Evolutionary conservation across 2,113 vertebrate species (phyloP), one percentile per base, ranked within the genome.

Genomic region (Hemibagrus wyckioides): DNA sequence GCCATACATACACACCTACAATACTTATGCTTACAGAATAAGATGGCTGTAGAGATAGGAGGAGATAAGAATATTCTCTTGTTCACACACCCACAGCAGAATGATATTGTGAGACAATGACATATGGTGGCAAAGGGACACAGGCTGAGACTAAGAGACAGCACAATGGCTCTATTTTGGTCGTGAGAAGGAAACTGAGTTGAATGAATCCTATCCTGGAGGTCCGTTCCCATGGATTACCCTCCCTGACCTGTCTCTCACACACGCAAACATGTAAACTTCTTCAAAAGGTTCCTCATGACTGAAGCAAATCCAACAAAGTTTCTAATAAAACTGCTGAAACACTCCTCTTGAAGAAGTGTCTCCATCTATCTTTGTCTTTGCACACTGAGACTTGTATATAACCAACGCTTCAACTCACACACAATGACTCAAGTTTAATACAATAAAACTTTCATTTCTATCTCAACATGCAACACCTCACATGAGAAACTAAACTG

Each of bases 181-280:
- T 97, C 95, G 93, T 89, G 95, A 94, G 96, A 95, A 99, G 98
- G 98, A 99, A 99, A 96, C 95, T 92, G 93, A 97, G 95, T 98
- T 99, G 98, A 99, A 99, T 99, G 97, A 98, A 97, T 97, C 96
- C 97, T 98, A 99, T 99, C 98, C 98, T 99, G 97, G 94, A 97
- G 94, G 95, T 96, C 94, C 93, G 97, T 99, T 99, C 98, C 97
- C 98, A 99, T 97, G 97, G 98, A 97, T 97, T 82, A 86, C n/a
- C 36, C 39, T 76, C 80, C 48, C 87, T 85, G 82, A 86, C 87
- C 86, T 83, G 84, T 79, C 79, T 77, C 80, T 86, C 52, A 57
- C 85, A 84, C 73, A 79, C 79, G 17, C 41, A 81, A 36, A 54
- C 75, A 87, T 44, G 39, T 39, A 77, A 81, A 82, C 77, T 57